Percentiles rank a stretch among this genome's conserved stretches.
Conservation (phyloP, 1,140 invertebrate species). For the Caenorhabditis latens region DNA sequence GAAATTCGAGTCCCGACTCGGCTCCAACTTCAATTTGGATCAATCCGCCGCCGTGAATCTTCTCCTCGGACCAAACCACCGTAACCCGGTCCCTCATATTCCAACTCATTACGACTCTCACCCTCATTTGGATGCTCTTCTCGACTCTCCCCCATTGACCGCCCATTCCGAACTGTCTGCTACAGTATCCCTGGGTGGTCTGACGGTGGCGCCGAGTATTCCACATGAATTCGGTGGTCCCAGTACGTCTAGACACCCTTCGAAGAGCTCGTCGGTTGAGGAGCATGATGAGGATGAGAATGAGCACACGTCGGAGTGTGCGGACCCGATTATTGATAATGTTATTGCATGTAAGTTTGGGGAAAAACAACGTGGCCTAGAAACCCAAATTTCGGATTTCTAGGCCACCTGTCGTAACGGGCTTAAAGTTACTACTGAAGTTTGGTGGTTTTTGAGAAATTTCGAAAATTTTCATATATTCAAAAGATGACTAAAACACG, state of each 20-base stretch:
- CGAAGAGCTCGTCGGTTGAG: not conserved
- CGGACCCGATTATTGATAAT: conserved; percentile 24
- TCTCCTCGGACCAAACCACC: not conserved
- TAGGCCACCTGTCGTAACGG: no score
- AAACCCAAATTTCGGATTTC: not conserved
- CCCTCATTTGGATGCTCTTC: not conserved
- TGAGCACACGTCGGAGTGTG: conserved; percentile 23
- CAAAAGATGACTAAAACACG: no score
- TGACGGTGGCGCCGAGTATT: not conserved
- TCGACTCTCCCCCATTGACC: not conserved
- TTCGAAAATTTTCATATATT: no score
- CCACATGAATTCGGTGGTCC: no score
- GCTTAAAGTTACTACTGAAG: no score
- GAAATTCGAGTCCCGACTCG: conserved; percentile 39
- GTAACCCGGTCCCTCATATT: not conserved
- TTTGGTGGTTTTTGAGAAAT: no score
- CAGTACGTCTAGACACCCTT: not conserved
- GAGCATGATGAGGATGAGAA: conserved; percentile 6
- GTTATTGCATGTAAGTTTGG: conserved; percentile 20
- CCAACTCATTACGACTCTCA: conserved; percentile 1
- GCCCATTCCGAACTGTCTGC: not conserved
- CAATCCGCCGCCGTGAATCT: conserved; percentile 13
- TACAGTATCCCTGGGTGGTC: not conserved
- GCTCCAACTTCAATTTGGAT: conserved; percentile 53
- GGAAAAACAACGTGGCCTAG: not conserved